Evolutionary conservation across 2,888 invertebrate genomes (phyloP).

Genomic region (Caenorhabditis sp.): DNA sequence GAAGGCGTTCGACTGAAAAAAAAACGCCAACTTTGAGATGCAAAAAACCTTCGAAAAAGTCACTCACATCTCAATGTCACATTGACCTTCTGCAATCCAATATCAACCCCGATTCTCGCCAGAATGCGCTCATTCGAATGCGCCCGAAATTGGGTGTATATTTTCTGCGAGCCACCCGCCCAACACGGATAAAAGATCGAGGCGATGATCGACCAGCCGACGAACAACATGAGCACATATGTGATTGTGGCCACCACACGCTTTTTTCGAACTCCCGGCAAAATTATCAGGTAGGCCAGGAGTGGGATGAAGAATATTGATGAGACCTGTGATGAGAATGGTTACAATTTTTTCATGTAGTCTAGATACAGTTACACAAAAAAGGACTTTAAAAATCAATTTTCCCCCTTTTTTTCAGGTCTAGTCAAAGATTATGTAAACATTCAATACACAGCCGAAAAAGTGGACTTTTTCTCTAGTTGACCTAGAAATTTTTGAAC

Average conservation of each 20-base stretch:
- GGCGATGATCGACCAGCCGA: conserved; percentile 60
- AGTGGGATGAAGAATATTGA: conserved; percentile 62
- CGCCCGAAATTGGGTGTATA: conserved; percentile 63
- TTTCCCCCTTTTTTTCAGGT: too few relatives aligned
- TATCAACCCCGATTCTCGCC: conserved; percentile 60
- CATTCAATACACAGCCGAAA: background rate
- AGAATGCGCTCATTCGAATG: conserved; percentile 63
- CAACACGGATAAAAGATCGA: conserved; percentile 62
- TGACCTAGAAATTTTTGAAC: too few relatives aligned
- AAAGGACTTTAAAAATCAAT: too few relatives aligned
- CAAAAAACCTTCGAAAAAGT: background rate
- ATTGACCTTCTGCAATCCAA: conserved; percentile 64
- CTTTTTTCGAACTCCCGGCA: conserved; percentile 67
- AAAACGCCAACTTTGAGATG: background rate
- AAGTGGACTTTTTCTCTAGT: background rate
- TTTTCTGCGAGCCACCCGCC: conserved; percentile 60
- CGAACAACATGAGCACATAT: conserved; percentile 58
- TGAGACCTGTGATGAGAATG: conserved; percentile 38
- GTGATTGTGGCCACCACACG: conserved; percentile 57
- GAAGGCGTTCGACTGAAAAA: conserved; percentile 47
- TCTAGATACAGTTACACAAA: background rate
- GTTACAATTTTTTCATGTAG: background rate
- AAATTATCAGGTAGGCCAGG: conserved; percentile 64
- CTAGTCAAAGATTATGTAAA: too few relatives aligned
- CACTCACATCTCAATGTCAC: conserved; percentile 60